These are phyloP conservation scores for Hypotaenidia okinawae DNA, from an alignment of 2,797 vertebrate genomes.

Conservation along the genomic window DNA sequence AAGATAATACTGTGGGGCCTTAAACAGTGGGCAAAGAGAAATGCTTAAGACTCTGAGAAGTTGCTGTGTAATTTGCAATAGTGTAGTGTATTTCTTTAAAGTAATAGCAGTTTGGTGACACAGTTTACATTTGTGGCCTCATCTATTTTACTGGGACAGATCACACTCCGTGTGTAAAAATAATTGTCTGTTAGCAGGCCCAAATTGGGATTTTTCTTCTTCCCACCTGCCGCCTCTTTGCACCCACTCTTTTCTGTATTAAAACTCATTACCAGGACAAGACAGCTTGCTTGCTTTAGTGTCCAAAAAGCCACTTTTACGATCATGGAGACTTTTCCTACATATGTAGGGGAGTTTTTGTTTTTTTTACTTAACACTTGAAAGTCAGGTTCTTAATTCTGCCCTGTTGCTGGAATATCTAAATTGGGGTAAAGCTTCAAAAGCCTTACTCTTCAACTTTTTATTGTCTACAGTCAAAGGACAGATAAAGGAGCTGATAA, in stretches of 20 bases:
- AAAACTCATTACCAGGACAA: background rate
- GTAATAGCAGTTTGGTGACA: background rate
- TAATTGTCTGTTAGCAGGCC: background rate
- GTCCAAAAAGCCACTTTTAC: background rate
- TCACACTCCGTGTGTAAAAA: background rate
- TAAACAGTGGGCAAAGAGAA: background rate
- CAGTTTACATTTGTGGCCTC: background rate
- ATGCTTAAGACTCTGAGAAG: background rate
- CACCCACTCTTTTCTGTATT: background rate
- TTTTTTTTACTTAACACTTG: background rate
- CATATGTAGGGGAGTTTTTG: rapidly evolving
- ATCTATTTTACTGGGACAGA: background rate
- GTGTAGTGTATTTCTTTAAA: background rate
- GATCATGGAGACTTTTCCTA: background rate
- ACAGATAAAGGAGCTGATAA: background rate
- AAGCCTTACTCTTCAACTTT: background rate
- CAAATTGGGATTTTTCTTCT: background rate
- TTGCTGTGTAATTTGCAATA: background rate
- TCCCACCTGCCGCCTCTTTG: rapidly evolving
- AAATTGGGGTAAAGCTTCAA: background rate
- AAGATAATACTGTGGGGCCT: background rate
- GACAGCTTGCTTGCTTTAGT: background rate
- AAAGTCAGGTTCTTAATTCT: background rate
- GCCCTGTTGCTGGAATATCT: background rate
- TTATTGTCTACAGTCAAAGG: background rate